Base-by-base conservation (phyloP, 2,888 invertebrate species). In the Patella ulyssiponensis region DNA sequence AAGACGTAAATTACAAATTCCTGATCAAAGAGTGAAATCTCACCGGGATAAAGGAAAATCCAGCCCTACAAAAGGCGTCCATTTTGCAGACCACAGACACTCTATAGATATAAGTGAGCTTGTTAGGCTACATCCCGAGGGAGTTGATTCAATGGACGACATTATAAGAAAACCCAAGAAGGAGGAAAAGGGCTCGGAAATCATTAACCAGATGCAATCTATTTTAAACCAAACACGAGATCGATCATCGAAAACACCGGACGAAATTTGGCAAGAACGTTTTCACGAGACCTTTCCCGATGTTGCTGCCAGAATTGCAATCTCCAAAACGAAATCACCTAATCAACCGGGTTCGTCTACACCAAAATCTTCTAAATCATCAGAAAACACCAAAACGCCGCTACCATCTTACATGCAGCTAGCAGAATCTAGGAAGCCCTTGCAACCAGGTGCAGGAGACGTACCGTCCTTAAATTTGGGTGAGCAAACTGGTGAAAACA, bases 251-350 rank as follows among this genome's bases (percentile, higher is more conserved):
- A 64, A 64, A 23, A 64, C 64, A 64, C 23, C 64, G 23, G 64
- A 64, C 23, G 64, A 64, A 14, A 64, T 64, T 23, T 64, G 64
- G 64, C 20, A 23, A 23, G 64, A 64, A 64, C 64, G 64, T 64
- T 64, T 64, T 64, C 64, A 64, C 20, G 64, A 64, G 64, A 64
- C 12, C 11, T 64, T 64, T 23, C 64, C 64, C 14, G 23, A 23
- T 64, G 64, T 23, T 23, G 64, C 64, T 64, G 17, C 64, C 23
- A 44, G 44, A 44, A 44, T 44, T 44, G 44, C 44, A 44, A 44
- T 44, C 44, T 7, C 44, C 44, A 44, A 44, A 44, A 9, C 44
- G 44, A 64, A 64, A 23, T 20, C 64, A 20, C 20, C n/a, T 20
- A n/a, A 64, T 20, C 64, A 64, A 9, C 64, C 64, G 2, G 64